Conservation (phyloP, 1,140 invertebrate species). For the Idris sp. region DNA sequence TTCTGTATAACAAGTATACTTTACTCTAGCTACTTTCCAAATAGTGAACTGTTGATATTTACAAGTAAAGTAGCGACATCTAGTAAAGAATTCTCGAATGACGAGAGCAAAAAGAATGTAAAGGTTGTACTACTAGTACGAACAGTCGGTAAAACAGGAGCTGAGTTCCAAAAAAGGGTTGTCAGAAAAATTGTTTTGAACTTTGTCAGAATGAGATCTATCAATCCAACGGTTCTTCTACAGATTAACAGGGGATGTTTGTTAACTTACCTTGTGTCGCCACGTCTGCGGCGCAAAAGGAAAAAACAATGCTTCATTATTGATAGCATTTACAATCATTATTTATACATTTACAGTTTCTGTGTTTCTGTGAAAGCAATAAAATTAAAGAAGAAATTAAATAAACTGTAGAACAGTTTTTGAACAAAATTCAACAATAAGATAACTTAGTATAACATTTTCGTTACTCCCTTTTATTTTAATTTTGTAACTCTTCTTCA, state of each 20-base stretch:
- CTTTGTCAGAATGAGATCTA: too few relatives aligned
- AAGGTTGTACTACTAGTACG: conserved; percentile 9
- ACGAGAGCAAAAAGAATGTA: neutral
- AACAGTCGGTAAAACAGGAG: conserved; percentile 30
- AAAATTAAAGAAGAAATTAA: too few relatives aligned
- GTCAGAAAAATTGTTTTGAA: too few relatives aligned
- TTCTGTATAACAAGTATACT: too few relatives aligned
- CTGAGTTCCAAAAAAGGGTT: neutral
- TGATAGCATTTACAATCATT: conserved; percentile 26
- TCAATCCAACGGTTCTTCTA: conserved; percentile 18
- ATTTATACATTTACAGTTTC: too few relatives aligned
- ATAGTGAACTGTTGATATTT: conserved; percentile 1
- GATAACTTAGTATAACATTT: too few relatives aligned
- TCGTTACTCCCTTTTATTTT: too few relatives aligned
- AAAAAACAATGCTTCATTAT: conserved; percentile 64
- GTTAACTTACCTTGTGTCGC: conserved; percentile 75
- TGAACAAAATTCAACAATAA: too few relatives aligned
- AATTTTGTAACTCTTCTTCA: too few relatives aligned
- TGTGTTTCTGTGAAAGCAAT: too few relatives aligned
- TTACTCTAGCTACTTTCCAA: conserved; percentile 8
- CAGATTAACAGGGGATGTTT: conserved; percentile 32
- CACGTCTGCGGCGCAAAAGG: conserved; percentile 75
- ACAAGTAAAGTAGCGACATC: conserved; percentile 24
- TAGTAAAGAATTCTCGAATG: conserved; percentile 6
- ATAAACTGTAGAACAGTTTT: too few relatives aligned